phyloP scores from a whole-genome alignment of 2,113 vertebrate species.

The Neodontobutis hainanensis region DNA sequence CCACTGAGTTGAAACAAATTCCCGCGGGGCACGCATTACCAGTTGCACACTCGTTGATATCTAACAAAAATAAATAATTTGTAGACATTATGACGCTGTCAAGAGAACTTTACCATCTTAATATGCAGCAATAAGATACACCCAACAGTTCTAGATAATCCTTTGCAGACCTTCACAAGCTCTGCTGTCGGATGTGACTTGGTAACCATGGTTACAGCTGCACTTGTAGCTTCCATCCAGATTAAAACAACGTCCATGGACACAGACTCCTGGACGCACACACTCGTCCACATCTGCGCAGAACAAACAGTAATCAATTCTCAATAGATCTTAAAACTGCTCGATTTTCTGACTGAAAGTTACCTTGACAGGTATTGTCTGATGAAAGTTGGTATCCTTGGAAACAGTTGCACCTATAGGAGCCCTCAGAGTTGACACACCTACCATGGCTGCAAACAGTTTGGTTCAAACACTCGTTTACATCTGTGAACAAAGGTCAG shows the following conservation, averaged over 20 bases:
- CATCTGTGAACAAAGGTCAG: constrained; percentile 62
- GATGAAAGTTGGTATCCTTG: constrained; percentile 70
- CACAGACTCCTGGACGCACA: constrained; percentile 76
- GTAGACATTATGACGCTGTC: constrained; percentile 42
- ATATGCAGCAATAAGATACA: constrained; percentile 35
- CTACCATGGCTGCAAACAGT: constrained; percentile 69
- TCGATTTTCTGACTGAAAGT: constrained; percentile 18
- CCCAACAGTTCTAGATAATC: constrained; percentile 48
- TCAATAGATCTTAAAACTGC: constrained; percentile 23
- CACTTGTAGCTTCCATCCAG: constrained; percentile 86
- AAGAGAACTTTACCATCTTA: constrained; percentile 13
- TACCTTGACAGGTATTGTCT: constrained; percentile 77
- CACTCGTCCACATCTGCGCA: constrained; percentile 87
- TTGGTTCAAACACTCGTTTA: constrained; percentile 77
- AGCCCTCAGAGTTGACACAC: constrained; percentile 79
- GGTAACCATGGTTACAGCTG: constrained; percentile 84
- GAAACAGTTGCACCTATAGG: constrained; percentile 78
- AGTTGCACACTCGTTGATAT: constrained; percentile 84
- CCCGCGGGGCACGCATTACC: constrained; percentile 75
- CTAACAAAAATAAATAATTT: constrained; percentile 72
- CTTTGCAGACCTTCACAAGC: constrained; percentile 83
- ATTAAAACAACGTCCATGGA: constrained; percentile 84
- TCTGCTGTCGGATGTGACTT: constrained; percentile 77
- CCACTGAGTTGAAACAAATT: constrained; percentile 85
- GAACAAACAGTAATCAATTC: constrained; percentile 24